A percentile compares a stretch with the other conserved stretches of the same genome.
Evolutionary conservation across 2,888 invertebrate genomes (phyloP).

Genomic region (Azorinus chamasolen): DNA sequence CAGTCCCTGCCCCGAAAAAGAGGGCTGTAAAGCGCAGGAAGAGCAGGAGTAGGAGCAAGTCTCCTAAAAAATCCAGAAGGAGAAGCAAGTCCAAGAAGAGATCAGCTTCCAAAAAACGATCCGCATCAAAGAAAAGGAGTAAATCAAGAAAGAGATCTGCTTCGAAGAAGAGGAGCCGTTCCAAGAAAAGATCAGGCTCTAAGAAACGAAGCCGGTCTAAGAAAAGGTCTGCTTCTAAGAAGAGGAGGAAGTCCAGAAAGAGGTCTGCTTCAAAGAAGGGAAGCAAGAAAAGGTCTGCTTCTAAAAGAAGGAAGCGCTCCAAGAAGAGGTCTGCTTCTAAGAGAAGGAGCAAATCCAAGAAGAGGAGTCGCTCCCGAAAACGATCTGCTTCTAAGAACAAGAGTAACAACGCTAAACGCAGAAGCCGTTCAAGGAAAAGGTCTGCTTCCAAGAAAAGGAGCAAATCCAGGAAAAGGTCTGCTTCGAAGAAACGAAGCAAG

Average conservation of each 20-base stretch:
- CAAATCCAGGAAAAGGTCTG: constrained; percentile 47
- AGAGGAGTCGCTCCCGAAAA: constrained; percentile 35
- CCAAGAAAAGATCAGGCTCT: constrained; percentile 28
- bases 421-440: constrained; percentile 47
- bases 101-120: constrained; percentile 42
- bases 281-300: constrained; percentile 31
- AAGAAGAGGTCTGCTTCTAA: constrained; percentile 35
- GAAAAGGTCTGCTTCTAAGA: constrained; percentile 31
- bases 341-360: constrained; percentile 49
- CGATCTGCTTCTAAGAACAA: constrained; percentile 38
- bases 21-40: constrained; percentile 20
- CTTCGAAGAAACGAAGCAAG: constrained; percentile 47
- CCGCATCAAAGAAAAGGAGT: constrained; percentile 41
- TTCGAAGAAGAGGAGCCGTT: constrained; percentile 36
- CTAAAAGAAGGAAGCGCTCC: constrained; percentile 44
- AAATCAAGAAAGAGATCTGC: constrained; percentile 21
- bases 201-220: constrained; percentile 53
- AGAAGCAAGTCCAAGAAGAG: constrained; percentile 37
- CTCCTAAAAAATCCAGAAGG: constrained; percentile 30
- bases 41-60: constrained; percentile 42
- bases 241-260: constrained; percentile 23
- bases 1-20: constrained; percentile 35
- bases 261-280: constrained; percentile 31
- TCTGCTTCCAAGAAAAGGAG: constrained; percentile 40
- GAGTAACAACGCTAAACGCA: constrained; percentile 40